Percentiles rank a stretch among this genome's conserved stretches.
Evolutionary conservation across 2,888 invertebrate genomes (phyloP).

Genomic region (Leucozona laternaria): DNA sequence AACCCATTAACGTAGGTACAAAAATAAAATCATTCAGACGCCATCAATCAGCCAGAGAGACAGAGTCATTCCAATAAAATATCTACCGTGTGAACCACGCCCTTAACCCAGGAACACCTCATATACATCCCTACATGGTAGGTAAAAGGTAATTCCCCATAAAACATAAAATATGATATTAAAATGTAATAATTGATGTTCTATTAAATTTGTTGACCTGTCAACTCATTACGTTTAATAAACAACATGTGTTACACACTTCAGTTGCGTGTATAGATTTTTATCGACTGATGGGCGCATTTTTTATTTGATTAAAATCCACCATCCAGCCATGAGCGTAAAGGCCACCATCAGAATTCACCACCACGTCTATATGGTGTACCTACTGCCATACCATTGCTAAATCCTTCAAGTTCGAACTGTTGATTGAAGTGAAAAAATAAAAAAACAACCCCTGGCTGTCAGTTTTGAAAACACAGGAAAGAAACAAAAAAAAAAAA

Average conservation of each 20-base stretch:
- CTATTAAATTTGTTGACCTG: constrained; percentile 74
- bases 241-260: constrained; percentile 73
- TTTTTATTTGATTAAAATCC: constrained; percentile 73
- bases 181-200: constrained; percentile 74
- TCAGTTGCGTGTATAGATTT: constrained; percentile 71
- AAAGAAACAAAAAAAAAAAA: neutral
- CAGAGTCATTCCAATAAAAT: neutral
- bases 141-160: neutral
- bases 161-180: constrained; percentile 65
- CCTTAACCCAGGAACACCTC: constrained; percentile 52
- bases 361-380: neutral
- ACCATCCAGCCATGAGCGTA: constrained; percentile 13
- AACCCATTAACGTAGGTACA: neutral
- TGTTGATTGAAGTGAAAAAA: constrained; percentile 71
- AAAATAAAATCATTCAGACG: constrained; percentile 2
- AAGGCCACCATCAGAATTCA: constrained; percentile 28
- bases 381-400: neutral
- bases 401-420: constrained; percentile 52
- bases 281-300: constrained; percentile 49
- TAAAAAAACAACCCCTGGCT: constrained; percentile 43
- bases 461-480: constrained; percentile 43
- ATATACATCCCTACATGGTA: neutral
- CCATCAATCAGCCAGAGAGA: constrained; percentile 10
- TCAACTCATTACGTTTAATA: constrained; percentile 73
- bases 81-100: constrained; percentile 58